Percentiles rank a stretch among this genome's conserved stretches.
Conservation (phyloP, 2,797 vertebrate species). For the Diceros bicornis region DNA sequence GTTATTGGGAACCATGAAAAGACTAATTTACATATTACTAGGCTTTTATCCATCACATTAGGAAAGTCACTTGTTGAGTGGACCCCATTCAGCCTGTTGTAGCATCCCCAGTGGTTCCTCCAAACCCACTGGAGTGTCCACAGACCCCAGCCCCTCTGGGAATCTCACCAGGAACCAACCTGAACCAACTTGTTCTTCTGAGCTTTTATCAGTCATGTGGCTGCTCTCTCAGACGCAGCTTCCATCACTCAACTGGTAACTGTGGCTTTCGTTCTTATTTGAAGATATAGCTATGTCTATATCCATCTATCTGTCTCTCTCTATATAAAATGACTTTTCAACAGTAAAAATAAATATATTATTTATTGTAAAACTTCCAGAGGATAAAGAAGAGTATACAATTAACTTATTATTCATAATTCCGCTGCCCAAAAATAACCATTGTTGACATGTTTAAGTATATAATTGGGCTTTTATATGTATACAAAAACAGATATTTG, state of each 20-base stretch:
- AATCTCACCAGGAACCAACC: background rate
- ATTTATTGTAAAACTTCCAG: background rate
- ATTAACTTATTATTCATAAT: background rate
- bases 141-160: background rate
- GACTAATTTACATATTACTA: background rate
- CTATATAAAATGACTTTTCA: background rate
- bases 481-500: background rate
- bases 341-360: background rate
- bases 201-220: background rate
- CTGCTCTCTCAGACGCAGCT: background rate
- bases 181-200: background rate
- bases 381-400: background rate
- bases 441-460: background rate
- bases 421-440: background rate
- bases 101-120: no score
- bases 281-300: background rate
- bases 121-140: no score
- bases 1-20: background rate
- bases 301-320: background rate
- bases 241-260: background rate
- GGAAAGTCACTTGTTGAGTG: background rate
- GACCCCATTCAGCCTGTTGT: fast-evolving
- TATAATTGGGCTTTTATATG: background rate
- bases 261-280: background rate
- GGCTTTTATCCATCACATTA: background rate